Evolutionary conservation across 2,888 invertebrate genomes (phyloP).

Genomic region (Thymelicus lineola): DNA sequence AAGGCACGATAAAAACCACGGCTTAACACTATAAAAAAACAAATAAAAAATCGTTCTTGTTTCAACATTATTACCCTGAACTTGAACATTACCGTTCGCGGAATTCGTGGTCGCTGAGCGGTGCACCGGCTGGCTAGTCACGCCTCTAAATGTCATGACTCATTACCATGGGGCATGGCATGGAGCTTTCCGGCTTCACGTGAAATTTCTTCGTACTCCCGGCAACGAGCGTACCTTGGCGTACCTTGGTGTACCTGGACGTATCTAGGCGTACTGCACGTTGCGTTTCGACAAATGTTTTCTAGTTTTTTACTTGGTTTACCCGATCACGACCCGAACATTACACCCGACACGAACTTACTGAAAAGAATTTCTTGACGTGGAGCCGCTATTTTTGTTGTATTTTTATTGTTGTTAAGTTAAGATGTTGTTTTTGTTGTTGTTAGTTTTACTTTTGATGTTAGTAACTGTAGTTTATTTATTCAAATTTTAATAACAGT

Average conservation of each 20-base stretch:
- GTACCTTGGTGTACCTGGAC: too few relatives aligned
- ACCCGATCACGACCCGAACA: slow-evolving; percentile 24
- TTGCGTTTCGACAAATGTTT: slow-evolving; percentile 29
- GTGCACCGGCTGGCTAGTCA: slow-evolving; percentile 56
- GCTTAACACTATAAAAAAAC: slow-evolving; percentile 22
- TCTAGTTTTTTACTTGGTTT: slow-evolving; percentile 13
- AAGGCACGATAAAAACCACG: too few relatives aligned
- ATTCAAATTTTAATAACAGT: not conserved
- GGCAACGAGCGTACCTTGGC: slow-evolving; percentile 23
- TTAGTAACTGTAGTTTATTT: not conserved
- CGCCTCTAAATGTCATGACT: slow-evolving; percentile 66
- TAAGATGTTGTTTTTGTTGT: too few relatives aligned
- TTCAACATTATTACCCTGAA: slow-evolving; percentile 34
- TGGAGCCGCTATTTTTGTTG: not conserved
- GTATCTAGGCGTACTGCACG: not conserved
- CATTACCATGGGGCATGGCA: slow-evolving; percentile 52
- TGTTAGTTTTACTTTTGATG: not conserved
- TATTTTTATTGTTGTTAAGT: not conserved
- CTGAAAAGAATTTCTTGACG: not conserved
- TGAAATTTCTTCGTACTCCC: slow-evolving; percentile 48
- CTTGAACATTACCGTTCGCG: slow-evolving; percentile 43
- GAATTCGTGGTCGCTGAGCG: slow-evolving; percentile 52
- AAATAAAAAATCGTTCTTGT: slow-evolving; percentile 25
- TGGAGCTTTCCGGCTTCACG: slow-evolving; percentile 47
- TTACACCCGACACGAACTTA: not conserved